Evolutionary conservation across 2,888 invertebrate genomes (phyloP), one percentile per base, ranked within the genome.

Genomic region (Nyleta sp.): DNA sequence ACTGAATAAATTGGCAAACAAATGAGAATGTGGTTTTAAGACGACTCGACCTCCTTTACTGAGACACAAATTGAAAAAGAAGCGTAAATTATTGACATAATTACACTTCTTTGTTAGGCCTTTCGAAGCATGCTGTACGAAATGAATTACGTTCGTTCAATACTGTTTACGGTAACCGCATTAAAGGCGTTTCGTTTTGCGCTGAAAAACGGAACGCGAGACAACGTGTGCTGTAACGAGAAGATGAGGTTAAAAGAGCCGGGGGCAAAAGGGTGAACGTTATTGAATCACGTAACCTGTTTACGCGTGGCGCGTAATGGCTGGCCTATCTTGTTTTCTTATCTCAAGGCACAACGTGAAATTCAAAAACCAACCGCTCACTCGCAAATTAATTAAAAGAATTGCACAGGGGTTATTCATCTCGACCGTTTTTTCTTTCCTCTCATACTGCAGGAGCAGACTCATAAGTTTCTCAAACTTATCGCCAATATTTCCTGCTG

Each of bases 251-350:
- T 42, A 48, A 74, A 74, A 67, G 40, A 53, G 35, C 11, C 40
- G 35, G 64, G 40, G 64, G 33, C 44, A 35, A 52, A 52, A 75
- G 52, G 64, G 46, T 40, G 44, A 72, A 78, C 60, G 59, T 83
- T 84, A 85, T 86, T 84, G 85, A 84, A 86, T 86, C 85, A 84
- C 84, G 84, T 82, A 81, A 76, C 81, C 74, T 78, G 81, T 84
- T 86, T 83, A 81, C 78, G 82, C 82, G 77, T 81, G 28, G 73
- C 75, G 76, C 53, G 57, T 82, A 80, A 78, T 44, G 67, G 65
- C 74, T 44, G 67, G 65, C 74, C 73, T 70, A 74, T 80, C 75
- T 64, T 57, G 72, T 59, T 75, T 70, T 73, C 67, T 65, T 73
- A 65, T 59, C 60, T 48, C 53, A 17, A n/a, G n/a, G 22, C 22